These are phyloP conservation scores for Anableps anableps DNA, from an alignment of 2,797 vertebrate species.

Conservation along the genomic window DNA sequence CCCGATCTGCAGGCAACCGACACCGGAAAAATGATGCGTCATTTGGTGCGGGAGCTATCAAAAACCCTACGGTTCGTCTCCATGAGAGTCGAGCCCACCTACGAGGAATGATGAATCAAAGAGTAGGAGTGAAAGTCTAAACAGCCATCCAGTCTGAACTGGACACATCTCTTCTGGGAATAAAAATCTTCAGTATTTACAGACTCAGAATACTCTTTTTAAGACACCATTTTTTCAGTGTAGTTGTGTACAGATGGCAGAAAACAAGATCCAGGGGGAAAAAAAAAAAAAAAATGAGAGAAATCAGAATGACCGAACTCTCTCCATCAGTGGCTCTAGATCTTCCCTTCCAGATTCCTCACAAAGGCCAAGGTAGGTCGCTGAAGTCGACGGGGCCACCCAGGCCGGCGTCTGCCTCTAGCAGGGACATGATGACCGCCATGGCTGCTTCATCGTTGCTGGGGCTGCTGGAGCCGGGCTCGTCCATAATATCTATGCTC, in stretches of 20 bases:
- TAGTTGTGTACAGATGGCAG: constrained; percentile 23
- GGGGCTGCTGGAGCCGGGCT: constrained; percentile 96
- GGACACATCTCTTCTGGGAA: background rate
- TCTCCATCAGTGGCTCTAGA: constrained; percentile 52
- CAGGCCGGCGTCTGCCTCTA: constrained; percentile 97
- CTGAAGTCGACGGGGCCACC: constrained; percentile 99
- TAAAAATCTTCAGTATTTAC: constrained; percentile 17
- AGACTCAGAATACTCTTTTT: constrained; percentile 3
- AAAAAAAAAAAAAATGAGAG: background rate
- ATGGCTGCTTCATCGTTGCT: constrained; percentile 98
- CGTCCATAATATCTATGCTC: constrained; percentile 95
- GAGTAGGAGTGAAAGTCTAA: constrained; percentile 36
- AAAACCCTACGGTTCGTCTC: background rate
- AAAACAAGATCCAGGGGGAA: constrained; percentile 24
- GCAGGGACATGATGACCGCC: constrained; percentile 99
- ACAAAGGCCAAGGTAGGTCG: constrained; percentile 98
- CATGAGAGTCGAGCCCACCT: constrained; percentile 21
- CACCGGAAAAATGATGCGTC: constrained; percentile 34
- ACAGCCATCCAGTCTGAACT: constrained; percentile 11
- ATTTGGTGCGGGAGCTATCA: constrained; percentile 3
- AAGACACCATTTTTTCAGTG: constrained; percentile 36
- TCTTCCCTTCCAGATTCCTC: constrained; percentile 59
- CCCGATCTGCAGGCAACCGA: constrained; percentile 23
- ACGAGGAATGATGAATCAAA: constrained; percentile 50
- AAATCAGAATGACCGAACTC: constrained; percentile 23